Percentiles rank a stretch among this genome's conserved stretches.
These are phyloP conservation scores for Leptodactylus fuscus DNA, from an alignment of 2,113 vertebrate genomes.

Conservation along the genomic window DNA sequence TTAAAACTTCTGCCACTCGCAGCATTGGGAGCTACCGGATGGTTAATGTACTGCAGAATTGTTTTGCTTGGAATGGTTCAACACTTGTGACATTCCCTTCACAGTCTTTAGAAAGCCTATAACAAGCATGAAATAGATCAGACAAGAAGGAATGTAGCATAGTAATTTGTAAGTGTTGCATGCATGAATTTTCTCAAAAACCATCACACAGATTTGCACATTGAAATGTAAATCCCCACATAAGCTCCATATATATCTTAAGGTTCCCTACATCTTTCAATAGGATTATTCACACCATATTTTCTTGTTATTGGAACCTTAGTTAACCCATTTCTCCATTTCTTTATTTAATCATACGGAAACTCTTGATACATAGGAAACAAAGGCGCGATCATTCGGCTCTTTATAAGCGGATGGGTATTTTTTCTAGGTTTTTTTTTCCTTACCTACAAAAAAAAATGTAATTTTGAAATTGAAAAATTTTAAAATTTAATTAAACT, in stretches of 20 bases:
- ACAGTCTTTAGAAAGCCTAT: slow-evolving; percentile 49
- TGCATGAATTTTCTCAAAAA: slow-evolving; percentile 56
- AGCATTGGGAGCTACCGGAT: background rate
- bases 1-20: background rate
- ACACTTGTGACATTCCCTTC: slow-evolving; percentile 47
- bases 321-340: slow-evolving; percentile 37
- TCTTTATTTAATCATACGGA: background rate
- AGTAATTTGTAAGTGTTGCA: slow-evolving; percentile 56
- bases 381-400: background rate
- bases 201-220: slow-evolving; percentile 57
- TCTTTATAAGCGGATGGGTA: background rate
- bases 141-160: slow-evolving; percentile 57
- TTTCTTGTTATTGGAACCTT: slow-evolving; percentile 55
- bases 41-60: slow-evolving; percentile 8
- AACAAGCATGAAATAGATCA: slow-evolving; percentile 60
- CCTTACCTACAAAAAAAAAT: background rate
- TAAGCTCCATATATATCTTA: slow-evolving; percentile 52
- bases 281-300: slow-evolving; percentile 57
- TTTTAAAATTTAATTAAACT: background rate
- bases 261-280: slow-evolving; percentile 51
- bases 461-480: background rate
- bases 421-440: background rate
- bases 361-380: background rate
- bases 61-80: slow-evolving; percentile 38
- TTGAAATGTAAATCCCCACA: slow-evolving; percentile 60